phyloP scores from a whole-genome alignment of 1,140 invertebrate genomes.

The Teleogryllus occipitalis region DNA sequence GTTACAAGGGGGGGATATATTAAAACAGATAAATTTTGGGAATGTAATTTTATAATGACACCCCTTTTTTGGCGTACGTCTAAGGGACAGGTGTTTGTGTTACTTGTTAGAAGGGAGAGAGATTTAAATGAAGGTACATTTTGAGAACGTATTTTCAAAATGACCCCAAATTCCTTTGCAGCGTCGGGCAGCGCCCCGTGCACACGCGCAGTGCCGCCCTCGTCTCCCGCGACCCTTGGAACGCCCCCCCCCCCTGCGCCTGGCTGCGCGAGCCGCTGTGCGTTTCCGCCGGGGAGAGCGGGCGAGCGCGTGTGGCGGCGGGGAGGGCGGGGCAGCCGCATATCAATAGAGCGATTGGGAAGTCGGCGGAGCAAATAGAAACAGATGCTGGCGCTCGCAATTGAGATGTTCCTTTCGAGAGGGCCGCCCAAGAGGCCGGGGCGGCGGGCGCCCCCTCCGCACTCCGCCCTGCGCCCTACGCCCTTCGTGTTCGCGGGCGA shows the following conservation, averaged over 20 bases:
- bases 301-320: not conserved
- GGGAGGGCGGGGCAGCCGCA: not conserved
- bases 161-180: not conserved
- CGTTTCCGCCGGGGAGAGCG: not conserved
- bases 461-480: too few relatives aligned
- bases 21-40: too few relatives aligned
- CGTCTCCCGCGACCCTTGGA: too few relatives aligned
- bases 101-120: too few relatives aligned
- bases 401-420: not conserved
- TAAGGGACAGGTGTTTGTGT: too few relatives aligned
- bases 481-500: not conserved
- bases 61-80: too few relatives aligned
- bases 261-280: not conserved
- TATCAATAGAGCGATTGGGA: slow-evolving; percentile 4
- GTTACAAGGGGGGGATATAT: too few relatives aligned
- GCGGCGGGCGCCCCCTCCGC: not conserved
- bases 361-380: not conserved
- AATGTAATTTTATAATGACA: too few relatives aligned
- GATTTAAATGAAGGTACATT: too few relatives aligned
- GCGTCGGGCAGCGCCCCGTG: not conserved
- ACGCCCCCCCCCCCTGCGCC: too few relatives aligned
- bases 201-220: not conserved
- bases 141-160: too few relatives aligned
- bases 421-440: too few relatives aligned
- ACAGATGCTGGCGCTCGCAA: not conserved